Evolutionary conservation across 1,140 invertebrate species (phyloP), one percentile per base, ranked within the genome.

Genomic region (Danaus melanippus): DNA sequence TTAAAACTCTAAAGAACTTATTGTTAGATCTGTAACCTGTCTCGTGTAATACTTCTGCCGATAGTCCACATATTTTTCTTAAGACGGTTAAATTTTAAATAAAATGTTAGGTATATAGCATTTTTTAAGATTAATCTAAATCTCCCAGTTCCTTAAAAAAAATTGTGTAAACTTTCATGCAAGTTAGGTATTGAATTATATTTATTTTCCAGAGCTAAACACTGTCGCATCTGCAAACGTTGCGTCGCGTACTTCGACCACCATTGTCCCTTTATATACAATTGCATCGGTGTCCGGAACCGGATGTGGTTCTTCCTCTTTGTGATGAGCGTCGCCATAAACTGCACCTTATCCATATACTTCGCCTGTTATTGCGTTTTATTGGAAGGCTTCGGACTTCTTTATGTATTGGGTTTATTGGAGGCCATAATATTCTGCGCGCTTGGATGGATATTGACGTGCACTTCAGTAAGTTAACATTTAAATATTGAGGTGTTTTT

Each of bases 191-290:
- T n/a, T 21, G 40, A 42, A n/a, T 41, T 41, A 43, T 43, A 12
- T 56, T 39, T 48, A 21, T 43, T 54, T 62, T 50, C 8, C 73
- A 85, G 96, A 63, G 95, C 96, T 0, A 97, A 97, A 84, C 96
- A 98, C 79, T 97, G 96, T 69, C 90, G 95, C 44, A 92, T 96
- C 46, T 98, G 96, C 80, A 96, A 97, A 73, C 90, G 96, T 60
- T 98, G 96, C 77, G 95, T 97, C 1, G 92, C 92, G 0, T 94
- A 96, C 74, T 97, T 97, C 68, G 96, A 98, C 76, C 96, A 98
- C 82, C 96, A 98, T 69, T 98, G 96, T 76, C 95, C 96, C 0
- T 98, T 97, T 72, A 96, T 98, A 63, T 95, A 97, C 78, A 97
- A 97, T 74, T 98, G 96, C 80, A 94, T 98, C 9, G 94, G 94